Evolutionary conservation across 2,113 vertebrate species (phyloP), one percentile per base, ranked within the genome.

Genomic region (Alces alces): DNA sequence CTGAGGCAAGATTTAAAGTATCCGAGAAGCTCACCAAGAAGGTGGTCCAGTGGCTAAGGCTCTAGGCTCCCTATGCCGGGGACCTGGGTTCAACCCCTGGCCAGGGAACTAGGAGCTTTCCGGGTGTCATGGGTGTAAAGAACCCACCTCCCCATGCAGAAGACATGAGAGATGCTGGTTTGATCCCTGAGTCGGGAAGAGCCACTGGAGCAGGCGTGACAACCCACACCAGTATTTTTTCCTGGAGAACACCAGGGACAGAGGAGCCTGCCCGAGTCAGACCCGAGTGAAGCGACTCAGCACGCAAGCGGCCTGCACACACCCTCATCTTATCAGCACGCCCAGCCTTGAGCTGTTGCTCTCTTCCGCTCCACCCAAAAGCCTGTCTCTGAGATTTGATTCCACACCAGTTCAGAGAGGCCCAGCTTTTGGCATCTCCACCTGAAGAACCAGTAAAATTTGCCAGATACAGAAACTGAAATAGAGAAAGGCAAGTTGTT

Each of bases 41-140:
- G 45, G 21, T 25, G 66, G 21, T 6, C 36, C 23, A 25, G 21
- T 6, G 21, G 36, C n/a, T 73, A 43, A 73, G 3, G 36, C 70
- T 13, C n/a, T 23, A 0, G 12, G 64, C 9, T 70, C 9, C 52
- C 64, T 23, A 1, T 12, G 64, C 64, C 0, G 0, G 17, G n/a
- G 64, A 23, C n/a, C 64, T 36, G n/a, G 9, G 64, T 36, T 36
- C 64, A 36, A 70, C 0, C 36, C 9, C n/a, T 70, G n/a, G 21
- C 12, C 17, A 11, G 64, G 64, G n/a, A 11, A 36, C 64, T 70
- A 70, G 64, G 64, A 21, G n/a, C n/a, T 21, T 21, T 17, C n/a
- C n/a, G 21, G n/a, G 64, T 3, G n/a, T 36, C 36, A n/a, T 9
- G 36, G 36, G 17, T 5, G 17, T 36, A 6, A 70, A 70, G 64